These are phyloP conservation scores for Pseudorasbora parva DNA, from an alignment of 2,113 vertebrate species.

Conservation along the genomic window DNA sequence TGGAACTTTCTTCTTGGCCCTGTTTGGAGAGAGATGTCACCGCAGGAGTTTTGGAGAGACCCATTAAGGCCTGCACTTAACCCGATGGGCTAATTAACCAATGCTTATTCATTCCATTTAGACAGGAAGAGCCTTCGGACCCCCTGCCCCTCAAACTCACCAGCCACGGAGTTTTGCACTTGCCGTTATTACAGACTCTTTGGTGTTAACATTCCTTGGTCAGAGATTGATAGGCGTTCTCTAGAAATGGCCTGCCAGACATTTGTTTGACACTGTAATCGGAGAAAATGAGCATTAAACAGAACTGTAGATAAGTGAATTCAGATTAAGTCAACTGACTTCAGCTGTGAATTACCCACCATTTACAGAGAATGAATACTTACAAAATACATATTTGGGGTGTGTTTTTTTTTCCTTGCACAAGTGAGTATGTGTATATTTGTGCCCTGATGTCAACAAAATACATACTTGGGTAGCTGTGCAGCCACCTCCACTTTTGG, in stretches of 20 bases:
- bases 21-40: constrained; percentile 98
- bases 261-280: constrained; percentile 13
- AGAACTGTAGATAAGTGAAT: constrained; percentile 19
- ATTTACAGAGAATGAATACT: not conserved
- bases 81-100: constrained; percentile 99
- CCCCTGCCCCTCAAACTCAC: constrained; percentile 76
- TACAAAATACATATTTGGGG: not conserved
- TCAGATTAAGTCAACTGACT: not conserved
- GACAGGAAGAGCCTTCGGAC: constrained; percentile 69
- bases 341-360: not conserved
- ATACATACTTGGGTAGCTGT: constrained; percentile 64
- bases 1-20: constrained; percentile 98
- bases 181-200: constrained; percentile 74
- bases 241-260: constrained; percentile 62
- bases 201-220: constrained; percentile 58
- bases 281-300: not conserved
- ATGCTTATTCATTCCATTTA: constrained; percentile 93
- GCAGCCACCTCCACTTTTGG: no score
- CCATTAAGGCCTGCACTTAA: constrained; percentile 99
- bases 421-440: not conserved
- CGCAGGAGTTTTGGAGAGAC: constrained; percentile 95
- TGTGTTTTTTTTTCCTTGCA: not conserved
- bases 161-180: constrained; percentile 92
- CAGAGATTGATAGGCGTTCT: constrained; percentile 67
- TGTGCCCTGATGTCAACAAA: constrained; percentile 71